phyloP scores from a whole-genome alignment of 2,113 vertebrate genomes.

The Micronycteris hirsuta region DNA sequence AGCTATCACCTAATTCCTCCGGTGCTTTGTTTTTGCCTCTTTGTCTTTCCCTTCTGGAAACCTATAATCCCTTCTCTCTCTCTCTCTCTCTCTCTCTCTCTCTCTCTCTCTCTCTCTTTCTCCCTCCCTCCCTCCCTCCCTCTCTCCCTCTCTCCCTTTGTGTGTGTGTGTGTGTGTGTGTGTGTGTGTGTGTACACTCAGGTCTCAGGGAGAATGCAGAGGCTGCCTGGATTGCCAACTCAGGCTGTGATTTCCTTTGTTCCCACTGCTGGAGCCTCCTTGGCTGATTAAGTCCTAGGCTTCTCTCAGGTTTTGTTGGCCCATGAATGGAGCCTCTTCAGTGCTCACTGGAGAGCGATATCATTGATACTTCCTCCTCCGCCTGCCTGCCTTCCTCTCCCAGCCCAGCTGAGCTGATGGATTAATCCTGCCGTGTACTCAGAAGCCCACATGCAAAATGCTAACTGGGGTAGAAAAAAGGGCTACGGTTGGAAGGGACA shows the following conservation, averaged over 20 bases:
- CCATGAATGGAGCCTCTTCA: constrained; percentile 85
- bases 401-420: constrained; percentile 68
- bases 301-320: constrained; percentile 83
- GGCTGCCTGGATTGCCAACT: constrained; percentile 65
- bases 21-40: background rate
- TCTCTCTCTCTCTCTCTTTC: background rate
- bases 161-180: rapidly evolving
- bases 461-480: background rate
- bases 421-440: constrained; percentile 78
- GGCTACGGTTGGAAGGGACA: background rate
- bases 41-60: background rate
- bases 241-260: constrained; percentile 82
- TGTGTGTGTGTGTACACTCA: background rate
- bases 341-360: constrained; percentile 85
- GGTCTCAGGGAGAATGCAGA: background rate
- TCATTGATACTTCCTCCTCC: constrained; percentile 77
- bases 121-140: background rate
- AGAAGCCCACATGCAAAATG: constrained; percentile 2
- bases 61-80: background rate
- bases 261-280: constrained; percentile 75
- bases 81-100: too few species aligned
- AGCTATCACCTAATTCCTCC: background rate
- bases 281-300: constrained; percentile 83
- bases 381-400: constrained; percentile 63
- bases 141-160: background rate